Percentiles rank a stretch among this genome's conserved stretches.
These are phyloP conservation scores for Xenotilapia longispinis DNA, from an alignment of 2,113 vertebrate genomes.

Conservation along the genomic window DNA sequence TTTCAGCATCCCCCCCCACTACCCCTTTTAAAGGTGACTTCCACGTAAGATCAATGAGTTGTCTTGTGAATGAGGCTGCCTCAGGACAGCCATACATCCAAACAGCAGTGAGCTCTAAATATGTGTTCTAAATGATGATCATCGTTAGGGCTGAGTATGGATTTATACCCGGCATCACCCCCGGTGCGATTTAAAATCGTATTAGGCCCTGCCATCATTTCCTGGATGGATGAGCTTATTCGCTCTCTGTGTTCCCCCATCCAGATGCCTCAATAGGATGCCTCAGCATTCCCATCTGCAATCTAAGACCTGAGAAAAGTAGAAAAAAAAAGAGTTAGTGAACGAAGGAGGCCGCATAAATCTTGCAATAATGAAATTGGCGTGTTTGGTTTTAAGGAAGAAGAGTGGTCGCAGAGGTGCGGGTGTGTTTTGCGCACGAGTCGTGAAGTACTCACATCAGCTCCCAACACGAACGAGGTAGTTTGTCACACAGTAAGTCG, in stretches of 20 bases:
- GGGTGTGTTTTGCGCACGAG: background rate
- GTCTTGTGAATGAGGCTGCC: conserved; percentile 41
- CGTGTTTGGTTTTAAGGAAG: conserved; percentile 23
- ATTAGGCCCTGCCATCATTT: conserved; percentile 57
- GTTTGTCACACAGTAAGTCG: conserved; percentile 7
- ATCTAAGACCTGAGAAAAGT: conserved; percentile 17
- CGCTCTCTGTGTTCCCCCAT: conserved; percentile 25
- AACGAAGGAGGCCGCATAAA: conserved; percentile 1
- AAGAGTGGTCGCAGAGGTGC: background rate
- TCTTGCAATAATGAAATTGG: conserved; percentile 38
- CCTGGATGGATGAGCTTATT: conserved; percentile 62
- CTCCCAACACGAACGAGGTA: background rate
- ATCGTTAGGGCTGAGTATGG: conserved; percentile 56
- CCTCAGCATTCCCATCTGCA: conserved; percentile 58
- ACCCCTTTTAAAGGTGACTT: conserved; percentile 49
- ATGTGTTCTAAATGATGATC: conserved; percentile 58
- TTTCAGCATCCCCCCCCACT: background rate
- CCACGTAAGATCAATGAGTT: conserved; percentile 49
- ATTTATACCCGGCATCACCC: conserved; percentile 53
- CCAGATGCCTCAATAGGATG: conserved; percentile 56
- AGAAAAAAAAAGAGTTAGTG: background rate
- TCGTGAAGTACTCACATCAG: conserved; percentile 18
- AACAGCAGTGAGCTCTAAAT: conserved; percentile 49
- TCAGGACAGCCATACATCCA: conserved; percentile 49
- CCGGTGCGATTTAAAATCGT: conserved; percentile 58